A percentile compares a stretch with the other conserved stretches of the same genome.
These are phyloP conservation scores for Omphaloscelis lunosa DNA, from an alignment of 2,888 invertebrate species.

Conservation along the genomic window DNA sequence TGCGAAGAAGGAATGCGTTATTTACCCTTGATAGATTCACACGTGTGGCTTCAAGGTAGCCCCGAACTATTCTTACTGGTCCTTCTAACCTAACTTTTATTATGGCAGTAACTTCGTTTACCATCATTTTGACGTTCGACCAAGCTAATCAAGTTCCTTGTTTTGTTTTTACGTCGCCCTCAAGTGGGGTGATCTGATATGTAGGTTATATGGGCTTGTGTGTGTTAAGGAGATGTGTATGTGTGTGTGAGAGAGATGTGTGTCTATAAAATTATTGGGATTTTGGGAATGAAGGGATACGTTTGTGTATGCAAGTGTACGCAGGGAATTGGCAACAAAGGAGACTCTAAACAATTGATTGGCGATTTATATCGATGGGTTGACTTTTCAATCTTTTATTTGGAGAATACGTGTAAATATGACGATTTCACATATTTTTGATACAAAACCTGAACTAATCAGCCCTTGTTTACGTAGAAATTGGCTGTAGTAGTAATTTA, in stretches of 20 bases:
- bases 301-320: not conserved
- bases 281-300: not conserved
- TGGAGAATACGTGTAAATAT: too few species aligned
- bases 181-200: constrained; percentile 37
- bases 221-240: not conserved
- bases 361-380: not conserved
- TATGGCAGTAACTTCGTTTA: constrained; percentile 28
- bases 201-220: not conserved
- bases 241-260: constrained; percentile 1
- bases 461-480: too few species aligned
- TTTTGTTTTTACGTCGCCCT: constrained; percentile 48
- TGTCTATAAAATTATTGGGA: constrained; percentile 32
- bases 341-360: not conserved
- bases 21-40: too few species aligned
- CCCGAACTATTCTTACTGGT: not conserved
- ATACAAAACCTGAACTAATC: too few species aligned
- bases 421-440: too few species aligned
- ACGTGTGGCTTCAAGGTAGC: too few species aligned
- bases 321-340: not conserved
- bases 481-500: too few species aligned
- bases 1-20: too few species aligned
- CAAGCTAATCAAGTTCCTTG: constrained; percentile 36
- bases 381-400: too few species aligned
- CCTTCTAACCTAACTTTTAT: constrained; percentile 5
- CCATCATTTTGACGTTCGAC: constrained; percentile 43